A percentile compares a stretch with the other conserved stretches of the same genome.
phyloP scores from a whole-genome alignment of 1,140 invertebrate species.

The Dendrolimus kikuchii region DNA sequence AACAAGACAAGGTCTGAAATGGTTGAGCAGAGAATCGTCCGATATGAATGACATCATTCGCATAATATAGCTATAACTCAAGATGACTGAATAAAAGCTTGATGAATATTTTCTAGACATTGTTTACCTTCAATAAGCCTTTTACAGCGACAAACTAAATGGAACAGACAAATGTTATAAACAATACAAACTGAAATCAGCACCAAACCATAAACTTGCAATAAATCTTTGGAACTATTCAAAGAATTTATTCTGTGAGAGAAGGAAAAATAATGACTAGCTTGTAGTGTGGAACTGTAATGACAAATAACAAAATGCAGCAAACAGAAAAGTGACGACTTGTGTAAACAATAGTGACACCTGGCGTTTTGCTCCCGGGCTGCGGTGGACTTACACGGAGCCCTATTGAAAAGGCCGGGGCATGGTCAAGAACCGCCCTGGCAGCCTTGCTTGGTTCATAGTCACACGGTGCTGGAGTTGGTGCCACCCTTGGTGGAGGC shows the following conservation, averaged over 20 bases:
- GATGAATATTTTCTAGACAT: neutral
- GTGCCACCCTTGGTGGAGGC: constrained; percentile 79
- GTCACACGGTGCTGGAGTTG: constrained; percentile 87
- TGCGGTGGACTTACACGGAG: constrained; percentile 71
- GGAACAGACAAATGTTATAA: too few species aligned
- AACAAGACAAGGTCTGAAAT: too few species aligned
- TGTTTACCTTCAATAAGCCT: neutral
- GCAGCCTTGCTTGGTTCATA: constrained; percentile 85
- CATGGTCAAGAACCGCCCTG: constrained; percentile 76
- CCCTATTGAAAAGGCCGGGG: constrained; percentile 81
- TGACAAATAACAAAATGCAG: constrained; percentile 1
- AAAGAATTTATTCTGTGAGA: too few species aligned
- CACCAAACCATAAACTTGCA: too few species aligned
- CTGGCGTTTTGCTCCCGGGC: constrained; percentile 51
- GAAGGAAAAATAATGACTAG: too few species aligned
- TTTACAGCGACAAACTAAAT: neutral
- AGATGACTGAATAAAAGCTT: neutral
- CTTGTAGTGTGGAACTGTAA: too few species aligned
- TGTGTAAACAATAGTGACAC: constrained; percentile 15
- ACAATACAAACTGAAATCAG: too few species aligned
- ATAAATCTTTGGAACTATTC: too few species aligned
- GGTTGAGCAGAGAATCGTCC: too few species aligned
- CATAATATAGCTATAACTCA: too few species aligned
- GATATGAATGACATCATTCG: too few species aligned
- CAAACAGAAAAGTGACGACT: constrained; percentile 5